phyloP scores from a whole-genome alignment of 2,888 invertebrate genomes.

The Dysmachus trigonus region DNA sequence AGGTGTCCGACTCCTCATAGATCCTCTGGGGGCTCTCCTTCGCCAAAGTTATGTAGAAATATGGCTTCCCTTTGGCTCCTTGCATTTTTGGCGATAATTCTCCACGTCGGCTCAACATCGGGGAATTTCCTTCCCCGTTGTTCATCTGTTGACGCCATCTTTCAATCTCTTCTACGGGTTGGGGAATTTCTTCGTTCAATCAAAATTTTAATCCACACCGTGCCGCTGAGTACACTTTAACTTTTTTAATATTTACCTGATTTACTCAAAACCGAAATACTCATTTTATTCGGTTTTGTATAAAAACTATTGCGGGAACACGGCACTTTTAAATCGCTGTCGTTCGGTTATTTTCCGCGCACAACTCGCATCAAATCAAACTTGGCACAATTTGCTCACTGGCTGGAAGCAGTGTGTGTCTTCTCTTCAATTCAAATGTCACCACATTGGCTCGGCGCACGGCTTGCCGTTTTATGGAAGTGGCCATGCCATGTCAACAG shows the following conservation, averaged over 20 bases:
- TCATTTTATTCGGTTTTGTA: constrained; percentile 1
- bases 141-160: constrained; percentile 51
- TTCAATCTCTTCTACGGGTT: constrained; percentile 51
- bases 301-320: neutral
- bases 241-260: constrained; percentile 35
- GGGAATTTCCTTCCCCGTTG: constrained; percentile 51
- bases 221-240: constrained; percentile 16
- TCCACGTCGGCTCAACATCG: constrained; percentile 46
- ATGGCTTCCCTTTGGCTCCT: constrained; percentile 43
- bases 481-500: constrained; percentile 2
- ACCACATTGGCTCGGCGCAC: constrained; percentile 15
- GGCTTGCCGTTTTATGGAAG: constrained; percentile 22
- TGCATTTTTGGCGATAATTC: constrained; percentile 44
- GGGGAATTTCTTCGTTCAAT: constrained; percentile 49
- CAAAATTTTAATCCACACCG: constrained; percentile 27
- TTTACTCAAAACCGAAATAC: constrained; percentile 13
- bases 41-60: constrained; percentile 47
- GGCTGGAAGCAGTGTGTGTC: constrained; percentile 33
- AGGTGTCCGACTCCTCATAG: constrained; percentile 49
- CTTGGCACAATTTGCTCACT: constrained; percentile 11
- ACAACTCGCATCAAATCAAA: constrained; percentile 15
- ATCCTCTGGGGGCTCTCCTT: constrained; percentile 51
- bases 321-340: neutral
- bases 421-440: constrained; percentile 36
- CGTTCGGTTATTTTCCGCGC: neutral